Evolutionary conservation across 2,888 invertebrate species (phyloP), one percentile per base, ranked within the genome.

Genomic region (Crioceris asparagi): DNA sequence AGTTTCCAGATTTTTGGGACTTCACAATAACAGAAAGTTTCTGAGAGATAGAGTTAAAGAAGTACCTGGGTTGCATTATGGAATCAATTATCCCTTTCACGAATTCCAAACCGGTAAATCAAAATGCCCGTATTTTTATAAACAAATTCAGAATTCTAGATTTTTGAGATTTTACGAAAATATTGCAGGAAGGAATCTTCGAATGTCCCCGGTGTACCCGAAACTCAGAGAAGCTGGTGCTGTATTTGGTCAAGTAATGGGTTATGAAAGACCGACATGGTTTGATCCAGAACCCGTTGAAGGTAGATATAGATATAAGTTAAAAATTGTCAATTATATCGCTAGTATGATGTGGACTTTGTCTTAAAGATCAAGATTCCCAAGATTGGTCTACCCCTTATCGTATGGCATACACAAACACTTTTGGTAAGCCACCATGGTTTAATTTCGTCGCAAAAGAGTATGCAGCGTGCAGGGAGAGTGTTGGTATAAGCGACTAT

Each of bases 201-300:
- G 97, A 35, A 85, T 91, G 75, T 94, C 94, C 0, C 94, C 96
- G 0, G 86, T 97, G 45, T 94, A 92, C 68, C 88, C 93, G 0
- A 83, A 88, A 40, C 67, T 96, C 11, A 75, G 84, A 46, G 87
- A 87, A 58, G 85, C 83, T 7, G 94, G 94, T 0, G 97, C 92
- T 1, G 84, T 92, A 4, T 97, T 97, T 60, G 91, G 92, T 0
- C 94, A 96, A 62, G 87, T 90, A 17, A 96, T 96, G 92, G 96
- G 96, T 0, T 97, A 96, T 61, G 97, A 97, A 62, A 70, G 96
- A 44, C 93, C 96, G 0, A 77, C 85, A 21, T 96, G 87, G 79
- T 97, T 94, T 59, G 82, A 87, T 52, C 65, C 66, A 17, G 60
- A 66, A 16, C 43, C 38, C 55, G 60, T 36, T 68, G 70, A 70